A percentile compares a stretch with the other conserved stretches of the same genome.
These are phyloP conservation scores for Diadema setosum DNA, from an alignment of 35 echinoderm and acorn worm species.

Conservation along the genomic window DNA sequence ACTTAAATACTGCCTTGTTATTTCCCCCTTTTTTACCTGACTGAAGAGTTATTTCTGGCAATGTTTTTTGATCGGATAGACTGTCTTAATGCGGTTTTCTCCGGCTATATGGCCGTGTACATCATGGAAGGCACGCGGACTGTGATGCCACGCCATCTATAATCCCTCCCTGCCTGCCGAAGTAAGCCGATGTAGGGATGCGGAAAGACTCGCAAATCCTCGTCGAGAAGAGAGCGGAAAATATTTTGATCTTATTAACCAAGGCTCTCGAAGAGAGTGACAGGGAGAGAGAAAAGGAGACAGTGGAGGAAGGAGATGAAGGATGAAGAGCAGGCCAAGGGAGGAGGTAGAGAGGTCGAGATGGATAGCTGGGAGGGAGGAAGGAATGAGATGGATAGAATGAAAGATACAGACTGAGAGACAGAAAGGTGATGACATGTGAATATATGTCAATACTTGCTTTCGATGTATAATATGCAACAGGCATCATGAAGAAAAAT, in stretches of 20 bases:
- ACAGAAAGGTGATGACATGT: too few relatives aligned
- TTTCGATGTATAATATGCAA: too few relatives aligned
- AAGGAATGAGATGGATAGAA: too few relatives aligned
- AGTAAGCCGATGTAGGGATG: not conserved
- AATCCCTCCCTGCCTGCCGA: not conserved
- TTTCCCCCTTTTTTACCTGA: not conserved
- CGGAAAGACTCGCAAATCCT: not conserved
- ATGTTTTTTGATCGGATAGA: conserved; percentile 25
- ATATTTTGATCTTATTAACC: not conserved
- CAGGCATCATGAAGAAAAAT: too few relatives aligned
- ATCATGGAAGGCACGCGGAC: not conserved
- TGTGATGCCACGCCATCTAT: conserved; percentile 1
- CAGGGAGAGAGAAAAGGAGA: not conserved
- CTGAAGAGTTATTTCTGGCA: not conserved
- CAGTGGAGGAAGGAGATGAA: too few relatives aligned
- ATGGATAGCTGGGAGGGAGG: too few relatives aligned
- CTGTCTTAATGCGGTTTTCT: conserved; percentile 15
- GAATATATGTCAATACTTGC: too few relatives aligned
- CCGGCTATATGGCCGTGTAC: not conserved
- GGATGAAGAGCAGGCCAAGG: too few relatives aligned
- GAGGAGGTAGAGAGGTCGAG: too few relatives aligned
- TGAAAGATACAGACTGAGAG: too few relatives aligned
- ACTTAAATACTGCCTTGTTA: conserved; percentile 11
- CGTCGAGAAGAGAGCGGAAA: not conserved
- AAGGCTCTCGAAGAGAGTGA: not conserved